Percentiles rank a stretch among this genome's conserved stretches.
Evolutionary conservation across 2,113 vertebrate genomes (phyloP).

Genomic region (Myrmecophaga tridactyla): DNA sequence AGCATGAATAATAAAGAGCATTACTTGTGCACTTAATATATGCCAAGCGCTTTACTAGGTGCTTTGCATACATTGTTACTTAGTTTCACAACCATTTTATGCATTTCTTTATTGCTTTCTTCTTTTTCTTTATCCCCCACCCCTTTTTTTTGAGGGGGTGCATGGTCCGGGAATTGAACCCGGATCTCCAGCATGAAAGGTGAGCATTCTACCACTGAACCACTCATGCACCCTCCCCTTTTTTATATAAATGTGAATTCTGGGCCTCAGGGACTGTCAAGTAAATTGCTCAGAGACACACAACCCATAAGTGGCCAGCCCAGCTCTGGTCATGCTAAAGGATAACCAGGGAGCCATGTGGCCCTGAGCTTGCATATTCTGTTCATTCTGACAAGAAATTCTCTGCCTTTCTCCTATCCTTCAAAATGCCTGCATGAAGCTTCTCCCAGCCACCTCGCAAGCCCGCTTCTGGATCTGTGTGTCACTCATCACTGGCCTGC

Average conservation of each 20-base stretch:
- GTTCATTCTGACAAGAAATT: not conserved
- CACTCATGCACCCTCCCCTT: too few species aligned
- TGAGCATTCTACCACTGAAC: too few species aligned
- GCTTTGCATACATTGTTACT: not conserved
- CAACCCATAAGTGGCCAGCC: not conserved
- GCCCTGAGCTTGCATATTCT: not conserved
- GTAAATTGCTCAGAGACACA: not conserved
- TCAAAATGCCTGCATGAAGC: not conserved
- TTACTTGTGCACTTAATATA: constrained; percentile 56
- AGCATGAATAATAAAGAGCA: not conserved
- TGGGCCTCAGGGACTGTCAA: not conserved
- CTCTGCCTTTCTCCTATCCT: not conserved
- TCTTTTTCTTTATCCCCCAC: not conserved
- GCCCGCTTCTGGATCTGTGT: not conserved
- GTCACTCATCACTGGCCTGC: not conserved
- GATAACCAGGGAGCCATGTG: not conserved
- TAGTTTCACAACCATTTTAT: not conserved
- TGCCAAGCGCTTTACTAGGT: not conserved
- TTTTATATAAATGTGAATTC: not conserved
- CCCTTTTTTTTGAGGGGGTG: too few species aligned
- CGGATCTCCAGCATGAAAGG: too few species aligned
- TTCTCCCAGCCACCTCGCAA: not conserved
- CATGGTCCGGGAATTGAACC: too few species aligned
- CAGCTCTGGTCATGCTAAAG: not conserved
- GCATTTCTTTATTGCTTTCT: not conserved